A percentile compares a stretch with the other conserved stretches of the same genome.
Conservation (phyloP, 2,888 invertebrate genomes). For the Leucophora obtusa region DNA sequence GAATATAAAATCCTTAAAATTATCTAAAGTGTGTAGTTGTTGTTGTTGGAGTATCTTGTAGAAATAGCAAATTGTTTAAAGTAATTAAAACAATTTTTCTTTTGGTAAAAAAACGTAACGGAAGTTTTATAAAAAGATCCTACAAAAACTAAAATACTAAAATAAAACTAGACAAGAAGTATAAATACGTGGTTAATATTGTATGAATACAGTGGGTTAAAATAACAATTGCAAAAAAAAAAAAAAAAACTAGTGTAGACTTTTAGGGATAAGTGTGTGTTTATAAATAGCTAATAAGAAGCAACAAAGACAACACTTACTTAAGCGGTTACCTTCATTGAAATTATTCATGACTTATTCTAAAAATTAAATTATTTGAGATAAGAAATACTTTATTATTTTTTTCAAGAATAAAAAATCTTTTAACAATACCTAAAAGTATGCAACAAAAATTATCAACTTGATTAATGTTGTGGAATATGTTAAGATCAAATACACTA, state of each 20-base stretch:
- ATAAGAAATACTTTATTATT: too few species aligned
- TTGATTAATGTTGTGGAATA: too few species aligned
- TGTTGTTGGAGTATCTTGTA: neutral
- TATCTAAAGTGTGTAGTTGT: constrained; percentile 4
- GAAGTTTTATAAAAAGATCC: constrained; percentile 7
- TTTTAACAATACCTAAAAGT: too few species aligned
- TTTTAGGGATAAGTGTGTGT: neutral
- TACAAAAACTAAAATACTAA: neutral
- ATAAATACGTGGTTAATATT: constrained; percentile 28
- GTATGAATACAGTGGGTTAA: constrained; percentile 4
- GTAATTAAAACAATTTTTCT: constrained; percentile 57
- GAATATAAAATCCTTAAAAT: constrained; percentile 46
- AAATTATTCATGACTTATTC: too few species aligned
- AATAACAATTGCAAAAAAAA: neutral
- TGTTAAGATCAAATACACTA: too few species aligned
- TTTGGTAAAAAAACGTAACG: neutral
- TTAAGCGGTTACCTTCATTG: too few species aligned
- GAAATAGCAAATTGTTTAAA: constrained; percentile 60
- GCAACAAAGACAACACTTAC: too few species aligned
- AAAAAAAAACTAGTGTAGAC: neutral
- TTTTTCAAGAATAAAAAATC: too few species aligned
- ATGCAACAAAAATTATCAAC: too few species aligned
- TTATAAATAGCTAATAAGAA: too few species aligned
- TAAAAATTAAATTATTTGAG: too few species aligned
- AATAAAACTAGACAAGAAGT: constrained; percentile 12